Evolutionary conservation across 2,113 vertebrate genomes (phyloP), one percentile per base, ranked within the genome.

Genomic region (Heloderma charlesbogerti): DNA sequence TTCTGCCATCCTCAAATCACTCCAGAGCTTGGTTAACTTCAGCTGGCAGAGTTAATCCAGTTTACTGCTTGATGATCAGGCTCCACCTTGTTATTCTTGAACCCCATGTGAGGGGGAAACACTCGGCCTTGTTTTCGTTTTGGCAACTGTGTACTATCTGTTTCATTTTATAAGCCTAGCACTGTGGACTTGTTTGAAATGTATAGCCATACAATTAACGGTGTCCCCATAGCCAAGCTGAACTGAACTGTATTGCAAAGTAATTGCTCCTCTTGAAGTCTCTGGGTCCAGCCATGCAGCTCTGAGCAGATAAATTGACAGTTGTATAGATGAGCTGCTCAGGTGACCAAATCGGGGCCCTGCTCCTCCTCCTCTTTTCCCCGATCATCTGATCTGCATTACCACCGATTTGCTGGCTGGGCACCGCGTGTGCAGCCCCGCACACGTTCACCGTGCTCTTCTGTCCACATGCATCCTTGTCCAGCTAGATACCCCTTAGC

Each of bases 21-120:
- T 63, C 45, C 31, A 31, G 34, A 91, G 84, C 45, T 5, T 57
- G 77, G 89, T 2, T 92, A 89, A 37, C 0, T 0, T 92, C 90
- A 94, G 22, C n/a, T 20, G 0, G 0, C 1, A n/a, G 74, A 31
- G 7, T 48, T 94, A 69, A 95, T 91, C 83, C 90, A 85, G 83
- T 95, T 88, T 80, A 88, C 34, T 5, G 45, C 71, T 1, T 45
- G 74, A 75, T 93, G 67, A 93, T 91, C 1, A 94, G 37, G 54
- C 40, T 84, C 87, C 86, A 74, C 22, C 16, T 10, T 54, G 2
- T 78, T n/a, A 77, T 83, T 63, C 43, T 89, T 51, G 77, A 84
- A 43, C 84, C 40, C 57, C 15, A 40, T 66, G 0, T 1, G 40
- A 37, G 22, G 51, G 5, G 4, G 54, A 31, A 6, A 88, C 34